phyloP scores from a whole-genome alignment of 2,797 vertebrate species.

The Dendrocincla tyrannina region DNA sequence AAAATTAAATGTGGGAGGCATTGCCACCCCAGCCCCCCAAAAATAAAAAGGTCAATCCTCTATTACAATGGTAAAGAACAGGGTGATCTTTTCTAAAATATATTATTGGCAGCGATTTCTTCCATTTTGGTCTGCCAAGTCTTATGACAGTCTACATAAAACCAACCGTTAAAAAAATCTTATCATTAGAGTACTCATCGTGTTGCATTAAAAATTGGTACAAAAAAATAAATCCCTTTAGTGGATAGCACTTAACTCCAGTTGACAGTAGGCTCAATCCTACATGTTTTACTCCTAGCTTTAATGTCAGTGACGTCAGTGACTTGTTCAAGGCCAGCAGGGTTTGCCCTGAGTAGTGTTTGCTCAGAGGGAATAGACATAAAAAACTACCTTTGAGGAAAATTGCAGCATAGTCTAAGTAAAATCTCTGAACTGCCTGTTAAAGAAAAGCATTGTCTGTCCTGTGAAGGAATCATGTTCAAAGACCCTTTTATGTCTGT shows the following conservation, averaged over 20 bases:
- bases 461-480: neutral
- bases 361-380: neutral
- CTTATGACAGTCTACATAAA: slow-evolving; percentile 48
- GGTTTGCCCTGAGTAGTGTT: neutral
- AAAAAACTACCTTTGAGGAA: neutral
- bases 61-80: slow-evolving; percentile 18
- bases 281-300: neutral
- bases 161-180: slow-evolving; percentile 11
- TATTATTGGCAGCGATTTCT: slow-evolving; percentile 1
- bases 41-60: neutral
- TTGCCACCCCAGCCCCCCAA: neutral
- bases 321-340: neutral
- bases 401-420: neutral
- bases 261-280: neutral
- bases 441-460: neutral
- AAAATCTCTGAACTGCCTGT: neutral
- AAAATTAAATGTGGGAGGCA: neutral
- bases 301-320: neutral
- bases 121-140: slow-evolving; percentile 35
- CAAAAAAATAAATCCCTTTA: slow-evolving; percentile 14
- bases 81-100: slow-evolving; percentile 38
- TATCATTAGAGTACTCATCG: slow-evolving; percentile 10
- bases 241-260: neutral
- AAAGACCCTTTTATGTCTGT: neutral
- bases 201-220: slow-evolving; percentile 33